These are phyloP conservation scores for Melanotaenia boesemani DNA, from an alignment of 2,797 vertebrate genomes.

Conservation along the genomic window DNA sequence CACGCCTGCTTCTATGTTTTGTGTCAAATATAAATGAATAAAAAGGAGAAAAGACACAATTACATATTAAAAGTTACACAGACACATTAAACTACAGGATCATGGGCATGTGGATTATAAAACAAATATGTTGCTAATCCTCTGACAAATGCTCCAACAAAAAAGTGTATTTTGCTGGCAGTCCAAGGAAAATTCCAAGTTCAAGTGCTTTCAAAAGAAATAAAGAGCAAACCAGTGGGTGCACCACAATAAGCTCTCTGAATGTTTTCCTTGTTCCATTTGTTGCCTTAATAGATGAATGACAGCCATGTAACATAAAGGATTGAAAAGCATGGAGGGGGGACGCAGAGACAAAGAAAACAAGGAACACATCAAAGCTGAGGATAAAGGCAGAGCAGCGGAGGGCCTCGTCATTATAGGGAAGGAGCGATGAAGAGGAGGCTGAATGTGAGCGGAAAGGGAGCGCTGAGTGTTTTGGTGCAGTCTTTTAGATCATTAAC, in stretches of 20 bases:
- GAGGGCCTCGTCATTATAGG: constrained; percentile 72
- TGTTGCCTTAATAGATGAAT: constrained; percentile 76
- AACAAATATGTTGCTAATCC: constrained; percentile 65
- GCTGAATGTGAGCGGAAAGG: constrained; percentile 68
- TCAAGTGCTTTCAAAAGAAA: constrained; percentile 73
- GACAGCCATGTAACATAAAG: constrained; percentile 71
- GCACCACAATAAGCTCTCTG: constrained; percentile 59
- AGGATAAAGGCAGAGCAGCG: constrained; percentile 67
- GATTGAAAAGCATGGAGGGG: constrained; percentile 67
- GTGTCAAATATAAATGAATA: background rate
- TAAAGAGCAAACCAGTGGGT: constrained; percentile 69
- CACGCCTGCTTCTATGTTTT: no score
- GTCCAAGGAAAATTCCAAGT: constrained; percentile 73
- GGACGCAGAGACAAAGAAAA: constrained; percentile 66
- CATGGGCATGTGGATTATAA: constrained; percentile 41
- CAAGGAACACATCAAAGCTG: constrained; percentile 71
- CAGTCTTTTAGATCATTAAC: constrained; percentile 93
- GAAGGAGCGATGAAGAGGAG: constrained; percentile 70
- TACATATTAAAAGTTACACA: constrained; percentile 18
- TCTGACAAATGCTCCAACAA: constrained; percentile 52
- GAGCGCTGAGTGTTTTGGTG: constrained; percentile 74
- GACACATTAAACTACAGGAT: constrained; percentile 25
- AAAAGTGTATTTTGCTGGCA: constrained; percentile 30
- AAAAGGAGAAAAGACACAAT: constrained; percentile 35
- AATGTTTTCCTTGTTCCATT: constrained; percentile 73